Conservation (phyloP, 2,113 vertebrate species). For the Dipodomys ordii region DNA sequence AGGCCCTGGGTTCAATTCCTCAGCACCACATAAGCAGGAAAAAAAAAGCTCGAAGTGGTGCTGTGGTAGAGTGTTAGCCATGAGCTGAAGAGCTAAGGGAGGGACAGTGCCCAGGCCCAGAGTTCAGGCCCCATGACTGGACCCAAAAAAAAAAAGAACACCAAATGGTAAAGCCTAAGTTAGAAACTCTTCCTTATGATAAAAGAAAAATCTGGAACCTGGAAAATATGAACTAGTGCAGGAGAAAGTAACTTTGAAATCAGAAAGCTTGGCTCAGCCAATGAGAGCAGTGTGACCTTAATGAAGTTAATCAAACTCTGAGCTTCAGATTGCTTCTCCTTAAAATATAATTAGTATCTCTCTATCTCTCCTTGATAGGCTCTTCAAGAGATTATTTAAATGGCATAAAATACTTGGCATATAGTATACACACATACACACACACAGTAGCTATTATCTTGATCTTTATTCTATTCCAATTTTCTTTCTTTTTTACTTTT, state of each 20-base stretch:
- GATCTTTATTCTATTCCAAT: conserved; percentile 11
- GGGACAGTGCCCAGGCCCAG: no score
- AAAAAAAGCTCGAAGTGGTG: no score
- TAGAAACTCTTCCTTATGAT: neutral
- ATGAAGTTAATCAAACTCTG: neutral
- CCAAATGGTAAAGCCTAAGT: neutral
- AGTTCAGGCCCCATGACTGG: no score
- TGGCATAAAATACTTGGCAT: neutral
- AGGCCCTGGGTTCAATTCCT: no score
- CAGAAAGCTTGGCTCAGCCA: neutral
- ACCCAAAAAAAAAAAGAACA: neutral
- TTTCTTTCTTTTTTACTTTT: neutral
- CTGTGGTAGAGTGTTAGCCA: no score
- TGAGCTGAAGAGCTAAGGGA: no score
- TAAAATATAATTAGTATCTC: neutral
- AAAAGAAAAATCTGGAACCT: neutral
- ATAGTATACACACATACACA: neutral
- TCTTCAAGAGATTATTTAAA: neutral
- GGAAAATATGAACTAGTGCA: neutral
- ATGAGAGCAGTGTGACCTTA: neutral
- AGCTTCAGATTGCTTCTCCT: neutral
- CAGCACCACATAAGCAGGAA: no score
- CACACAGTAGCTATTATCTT: neutral
- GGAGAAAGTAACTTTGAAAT: neutral
- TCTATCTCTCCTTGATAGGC: neutral